A percentile compares a stretch with the other conserved stretches of the same genome.
These are phyloP conservation scores for human (Homo sapiens) DNA, from an alignment of 2,113 vertebrate genomes.

Conservation along the genomic window DNA sequence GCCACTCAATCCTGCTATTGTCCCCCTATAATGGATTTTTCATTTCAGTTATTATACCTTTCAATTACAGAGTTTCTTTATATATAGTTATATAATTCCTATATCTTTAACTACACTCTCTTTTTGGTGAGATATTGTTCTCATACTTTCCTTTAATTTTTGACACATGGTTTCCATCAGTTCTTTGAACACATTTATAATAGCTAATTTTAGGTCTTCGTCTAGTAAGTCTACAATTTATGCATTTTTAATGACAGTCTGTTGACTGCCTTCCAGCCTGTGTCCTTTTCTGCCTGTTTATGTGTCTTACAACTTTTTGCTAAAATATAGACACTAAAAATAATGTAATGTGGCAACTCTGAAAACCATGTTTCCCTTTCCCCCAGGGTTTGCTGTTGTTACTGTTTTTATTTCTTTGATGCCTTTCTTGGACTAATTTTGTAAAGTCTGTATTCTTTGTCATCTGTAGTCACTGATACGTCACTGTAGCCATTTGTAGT, in stretches of 20 bases:
- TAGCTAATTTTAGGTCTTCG: neutral
- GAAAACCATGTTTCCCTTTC: neutral
- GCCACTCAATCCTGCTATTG: neutral
- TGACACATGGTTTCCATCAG: neutral
- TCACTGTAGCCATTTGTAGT: neutral
- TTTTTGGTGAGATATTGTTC: neutral
- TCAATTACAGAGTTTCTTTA: neutral
- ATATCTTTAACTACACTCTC: neutral
- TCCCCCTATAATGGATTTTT: neutral
- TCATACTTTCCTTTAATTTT: neutral
- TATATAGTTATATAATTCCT: neutral
- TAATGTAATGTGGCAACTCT: neutral
- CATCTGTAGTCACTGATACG: neutral
- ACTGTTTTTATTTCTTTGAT: neutral
- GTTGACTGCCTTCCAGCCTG: neutral
- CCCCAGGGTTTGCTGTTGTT: neutral
- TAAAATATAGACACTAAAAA: neutral
- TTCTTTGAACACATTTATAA: neutral
- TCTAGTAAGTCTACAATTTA: neutral
- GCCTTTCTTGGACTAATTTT: neutral
- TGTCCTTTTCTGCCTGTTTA: neutral
- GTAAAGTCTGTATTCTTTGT: neutral
- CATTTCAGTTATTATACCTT: neutral
- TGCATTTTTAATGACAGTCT: neutral
- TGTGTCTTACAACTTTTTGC: neutral